Conservation (phyloP, 2,888 invertebrate genomes). For the Petrolisthes cinctipes region DNA sequence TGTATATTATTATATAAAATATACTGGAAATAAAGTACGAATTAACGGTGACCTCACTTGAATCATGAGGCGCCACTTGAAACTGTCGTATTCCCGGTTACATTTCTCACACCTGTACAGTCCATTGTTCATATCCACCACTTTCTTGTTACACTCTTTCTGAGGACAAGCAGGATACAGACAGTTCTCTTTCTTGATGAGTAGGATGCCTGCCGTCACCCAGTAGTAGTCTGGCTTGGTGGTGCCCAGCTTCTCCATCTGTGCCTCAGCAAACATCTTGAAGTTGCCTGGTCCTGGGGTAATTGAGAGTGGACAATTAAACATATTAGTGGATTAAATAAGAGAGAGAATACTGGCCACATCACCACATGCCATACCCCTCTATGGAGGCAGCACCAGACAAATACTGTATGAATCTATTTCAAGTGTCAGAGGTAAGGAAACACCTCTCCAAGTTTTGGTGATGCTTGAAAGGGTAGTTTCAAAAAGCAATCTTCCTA, state of each 20-base stretch:
- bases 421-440: too few relatives aligned
- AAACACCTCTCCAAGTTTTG: too few relatives aligned
- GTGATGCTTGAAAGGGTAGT: too few relatives aligned
- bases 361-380: not conserved
- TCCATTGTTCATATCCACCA: conserved; percentile 88
- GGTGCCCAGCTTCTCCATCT: conserved; percentile 77
- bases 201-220: conserved; percentile 82
- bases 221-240: conserved; percentile 88
- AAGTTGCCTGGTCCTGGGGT: conserved; percentile 71
- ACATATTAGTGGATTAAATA: not conserved
- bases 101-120: conserved; percentile 96
- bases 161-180: conserved; percentile 93
- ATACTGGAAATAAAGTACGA: too few relatives aligned
- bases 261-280: conserved; percentile 83
- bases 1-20: too few relatives aligned
- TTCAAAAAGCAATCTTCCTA: too few relatives aligned
- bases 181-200: conserved; percentile 84
- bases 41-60: not conserved
- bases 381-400: not conserved
- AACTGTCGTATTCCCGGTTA: conserved; percentile 84
- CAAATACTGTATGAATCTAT: too few relatives aligned
- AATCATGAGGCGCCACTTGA: conserved; percentile 86
- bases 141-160: conserved; percentile 93
- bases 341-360: not conserved
- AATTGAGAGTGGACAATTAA: not conserved